Conservation (phyloP, 2,113 vertebrate species). For the Leptobrachium ailaonicum region DNA sequence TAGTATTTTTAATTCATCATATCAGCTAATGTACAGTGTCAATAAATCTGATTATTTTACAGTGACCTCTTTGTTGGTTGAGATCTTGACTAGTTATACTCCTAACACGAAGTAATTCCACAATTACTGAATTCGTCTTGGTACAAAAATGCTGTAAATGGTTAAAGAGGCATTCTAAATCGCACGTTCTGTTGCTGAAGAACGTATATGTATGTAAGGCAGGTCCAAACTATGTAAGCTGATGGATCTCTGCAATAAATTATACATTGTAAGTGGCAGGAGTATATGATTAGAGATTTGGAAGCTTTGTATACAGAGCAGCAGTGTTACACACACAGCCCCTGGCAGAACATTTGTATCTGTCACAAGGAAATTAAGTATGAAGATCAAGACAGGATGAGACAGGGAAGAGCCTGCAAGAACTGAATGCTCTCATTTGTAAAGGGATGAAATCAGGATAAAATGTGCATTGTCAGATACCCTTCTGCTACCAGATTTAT, state of each 20-base stretch:
- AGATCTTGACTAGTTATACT: too few species aligned
- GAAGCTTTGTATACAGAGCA: constrained; percentile 45
- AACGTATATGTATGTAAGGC: neutral
- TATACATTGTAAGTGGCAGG: constrained; percentile 44
- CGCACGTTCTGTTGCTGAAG: constrained; percentile 14
- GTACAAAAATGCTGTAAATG: too few species aligned
- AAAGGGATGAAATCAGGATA: constrained; percentile 28
- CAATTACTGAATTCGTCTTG: too few species aligned
- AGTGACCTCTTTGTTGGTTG: too few species aligned
- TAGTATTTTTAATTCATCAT: too few species aligned
- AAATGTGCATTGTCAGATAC: neutral
- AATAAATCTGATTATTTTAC: too few species aligned
- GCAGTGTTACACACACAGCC: constrained; percentile 48
- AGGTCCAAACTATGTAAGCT: constrained; percentile 6
- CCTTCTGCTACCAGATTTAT: neutral
- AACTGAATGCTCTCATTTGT: constrained; percentile 18
- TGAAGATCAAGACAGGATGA: constrained; percentile 38
- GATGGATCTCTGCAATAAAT: constrained; percentile 42
- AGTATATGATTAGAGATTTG: constrained; percentile 32
- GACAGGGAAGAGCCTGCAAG: constrained; percentile 15
- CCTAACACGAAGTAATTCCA: too few species aligned
- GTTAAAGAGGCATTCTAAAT: neutral
- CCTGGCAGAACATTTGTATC: constrained; percentile 49
- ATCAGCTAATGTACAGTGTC: too few species aligned
- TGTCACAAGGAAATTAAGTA: constrained; percentile 44